Evolutionary conservation across 2,113 vertebrate genomes (phyloP).

Genomic region (pig (Sus scrofa)): DNA sequence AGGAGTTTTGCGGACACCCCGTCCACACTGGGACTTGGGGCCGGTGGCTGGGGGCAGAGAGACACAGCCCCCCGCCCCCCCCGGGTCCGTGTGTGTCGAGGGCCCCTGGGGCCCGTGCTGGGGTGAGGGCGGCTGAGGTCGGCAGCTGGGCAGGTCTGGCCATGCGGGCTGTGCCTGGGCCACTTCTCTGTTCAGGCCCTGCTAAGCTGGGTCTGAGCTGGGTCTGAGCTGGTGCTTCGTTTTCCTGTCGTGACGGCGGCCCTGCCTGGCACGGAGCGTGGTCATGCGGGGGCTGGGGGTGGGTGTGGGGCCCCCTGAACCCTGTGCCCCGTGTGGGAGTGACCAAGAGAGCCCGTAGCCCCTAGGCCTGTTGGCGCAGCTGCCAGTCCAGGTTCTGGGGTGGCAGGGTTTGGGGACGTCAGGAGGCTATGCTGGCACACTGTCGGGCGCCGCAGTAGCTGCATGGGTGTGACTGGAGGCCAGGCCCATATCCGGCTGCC

Average conservation of each 20-base stretch:
- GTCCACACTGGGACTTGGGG: neutral
- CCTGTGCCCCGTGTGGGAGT: neutral
- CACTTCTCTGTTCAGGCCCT: rapidly evolving
- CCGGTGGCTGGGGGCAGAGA: rapidly evolving
- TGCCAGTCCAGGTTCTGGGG: neutral
- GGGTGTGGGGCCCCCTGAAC: rapidly evolving
- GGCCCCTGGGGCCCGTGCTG: neutral
- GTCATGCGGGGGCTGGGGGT: no score
- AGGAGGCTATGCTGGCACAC: neutral
- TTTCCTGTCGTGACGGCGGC: neutral
- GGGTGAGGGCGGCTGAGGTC: rapidly evolving
- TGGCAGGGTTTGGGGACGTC: neutral
- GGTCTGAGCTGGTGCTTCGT: no score
- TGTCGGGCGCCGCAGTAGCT: neutral
- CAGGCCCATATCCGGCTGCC: neutral
- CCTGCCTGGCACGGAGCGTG: neutral
- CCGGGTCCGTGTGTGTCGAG: rapidly evolving
- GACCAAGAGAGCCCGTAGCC: neutral
- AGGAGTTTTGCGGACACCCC: neutral
- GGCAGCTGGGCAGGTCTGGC: neutral
- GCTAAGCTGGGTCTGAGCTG: neutral
- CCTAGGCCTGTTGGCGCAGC: no score
- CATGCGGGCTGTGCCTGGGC: rapidly evolving
- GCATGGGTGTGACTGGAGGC: neutral
- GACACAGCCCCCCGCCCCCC: rapidly evolving